Percentiles rank a stretch among this genome's conserved stretches.
phyloP scores from a whole-genome alignment of 30 jellyfish, hydroid and myxozoan genomes.

The Calvadosia cruxmelitensis region DNA sequence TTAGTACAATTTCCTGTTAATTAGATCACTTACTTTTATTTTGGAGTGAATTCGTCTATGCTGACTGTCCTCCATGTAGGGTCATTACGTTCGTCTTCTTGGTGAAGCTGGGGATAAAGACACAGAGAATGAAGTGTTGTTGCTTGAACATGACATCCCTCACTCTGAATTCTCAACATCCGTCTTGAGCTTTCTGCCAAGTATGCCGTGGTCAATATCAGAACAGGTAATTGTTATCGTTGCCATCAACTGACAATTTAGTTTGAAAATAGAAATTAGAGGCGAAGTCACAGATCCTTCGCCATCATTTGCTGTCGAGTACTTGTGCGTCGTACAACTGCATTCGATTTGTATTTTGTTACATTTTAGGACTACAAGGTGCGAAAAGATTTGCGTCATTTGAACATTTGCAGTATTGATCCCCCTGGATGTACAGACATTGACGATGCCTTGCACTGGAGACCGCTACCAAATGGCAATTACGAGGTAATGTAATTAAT shows the following conservation, averaged over 20 bases:
- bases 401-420: slow-evolving; percentile 90
- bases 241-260: not conserved
- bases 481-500: slow-evolving; percentile 44
- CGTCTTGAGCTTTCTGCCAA: slow-evolving; percentile 73
- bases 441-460: slow-evolving; percentile 98
- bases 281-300: no score
- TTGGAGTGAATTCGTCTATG: no score
- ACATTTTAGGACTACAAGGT: slow-evolving; percentile 56
- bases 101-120: slow-evolving; percentile 97
- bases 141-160: slow-evolving; percentile 89
- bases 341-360: not conserved
- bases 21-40: no score
- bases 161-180: slow-evolving; percentile 72
- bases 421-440: slow-evolving; percentile 99
- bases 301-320: not conserved
- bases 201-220: slow-evolving; percentile 85
- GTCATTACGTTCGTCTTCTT: slow-evolving; percentile 82
- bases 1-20: no score
- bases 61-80: no score
- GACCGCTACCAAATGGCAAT: slow-evolving; percentile 64
- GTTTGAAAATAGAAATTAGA: not conserved
- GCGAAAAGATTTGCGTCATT: slow-evolving; percentile 75
- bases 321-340: not conserved
- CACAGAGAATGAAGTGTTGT: slow-evolving; percentile 70
- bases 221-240: slow-evolving; percentile 39